These are phyloP conservation scores for Lagopus leucura DNA, from an alignment of 2,113 vertebrate genomes.

Conservation along the genomic window DNA sequence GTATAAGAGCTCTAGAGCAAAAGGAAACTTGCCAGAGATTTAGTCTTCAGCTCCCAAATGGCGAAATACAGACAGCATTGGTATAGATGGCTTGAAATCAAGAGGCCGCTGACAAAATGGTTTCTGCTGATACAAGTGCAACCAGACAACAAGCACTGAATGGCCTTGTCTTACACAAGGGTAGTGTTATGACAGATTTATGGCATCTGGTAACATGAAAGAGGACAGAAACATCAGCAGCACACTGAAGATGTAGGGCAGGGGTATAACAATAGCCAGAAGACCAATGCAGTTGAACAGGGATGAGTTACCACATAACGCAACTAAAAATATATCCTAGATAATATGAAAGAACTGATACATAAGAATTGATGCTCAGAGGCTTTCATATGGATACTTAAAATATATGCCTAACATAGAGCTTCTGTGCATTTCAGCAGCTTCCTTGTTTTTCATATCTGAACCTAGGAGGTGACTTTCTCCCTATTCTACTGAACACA, in stretches of 20 bases:
- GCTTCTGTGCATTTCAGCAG: background rate
- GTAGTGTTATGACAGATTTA: background rate
- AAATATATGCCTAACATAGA: background rate
- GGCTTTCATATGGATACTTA: background rate
- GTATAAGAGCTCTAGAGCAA: background rate
- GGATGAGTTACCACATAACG: background rate
- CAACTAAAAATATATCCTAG: background rate
- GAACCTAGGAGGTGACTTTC: background rate
- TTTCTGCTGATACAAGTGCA: background rate
- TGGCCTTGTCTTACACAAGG: rapidly evolving
- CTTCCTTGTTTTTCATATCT: background rate
- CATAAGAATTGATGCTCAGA: background rate
- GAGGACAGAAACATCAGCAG: background rate
- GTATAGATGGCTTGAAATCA: background rate
- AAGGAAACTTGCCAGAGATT: background rate
- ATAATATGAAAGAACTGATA: background rate
- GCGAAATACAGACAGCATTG: background rate
- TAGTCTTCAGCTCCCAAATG: background rate
- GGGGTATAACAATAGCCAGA: background rate
- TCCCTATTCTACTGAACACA: background rate
- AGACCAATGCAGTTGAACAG: background rate
- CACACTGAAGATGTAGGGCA: background rate
- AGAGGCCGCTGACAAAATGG: background rate
- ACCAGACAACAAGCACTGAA: background rate
- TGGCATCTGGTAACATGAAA: background rate